Percentiles rank a stretch among this genome's conserved stretches.
These are phyloP conservation scores for Amniataba percoides DNA, from an alignment of 2,797 vertebrate species.

Conservation along the genomic window DNA sequence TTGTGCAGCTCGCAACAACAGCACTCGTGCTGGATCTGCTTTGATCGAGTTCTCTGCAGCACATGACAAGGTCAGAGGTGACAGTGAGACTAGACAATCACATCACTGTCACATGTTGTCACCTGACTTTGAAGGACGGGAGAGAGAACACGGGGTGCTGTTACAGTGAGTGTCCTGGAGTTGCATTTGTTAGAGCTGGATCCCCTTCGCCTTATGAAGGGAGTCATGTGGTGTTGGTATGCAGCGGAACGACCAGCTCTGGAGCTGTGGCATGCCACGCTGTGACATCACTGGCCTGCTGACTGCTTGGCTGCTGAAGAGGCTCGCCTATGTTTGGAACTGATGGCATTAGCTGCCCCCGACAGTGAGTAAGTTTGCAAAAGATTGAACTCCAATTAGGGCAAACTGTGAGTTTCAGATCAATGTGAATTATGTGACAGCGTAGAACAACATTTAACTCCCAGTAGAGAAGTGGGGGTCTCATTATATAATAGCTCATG, in stretches of 20 bases:
- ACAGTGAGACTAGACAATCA: slow-evolving; percentile 4
- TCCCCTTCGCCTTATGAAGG: slow-evolving; percentile 18
- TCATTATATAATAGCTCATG: slow-evolving; percentile 38
- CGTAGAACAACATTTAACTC: background rate
- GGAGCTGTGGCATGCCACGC: slow-evolving; percentile 47
- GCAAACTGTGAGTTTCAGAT: background rate
- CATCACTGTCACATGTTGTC: slow-evolving; percentile 58
- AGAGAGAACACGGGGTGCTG: slow-evolving; percentile 42
- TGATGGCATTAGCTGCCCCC: background rate
- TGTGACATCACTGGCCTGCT: slow-evolving; percentile 64
- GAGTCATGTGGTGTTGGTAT: slow-evolving; percentile 70
- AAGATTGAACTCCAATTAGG: background rate
- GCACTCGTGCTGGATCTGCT: slow-evolving; percentile 1
- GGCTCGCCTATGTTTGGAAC: slow-evolving; percentile 59
- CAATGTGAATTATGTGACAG: background rate
- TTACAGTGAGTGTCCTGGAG: slow-evolving; percentile 18
- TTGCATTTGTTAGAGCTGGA: slow-evolving; percentile 26
- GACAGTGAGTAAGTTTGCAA: slow-evolving; percentile 34
- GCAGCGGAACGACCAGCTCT: slow-evolving; percentile 43
- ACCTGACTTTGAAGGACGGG: slow-evolving; percentile 56
- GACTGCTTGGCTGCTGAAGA: slow-evolving; percentile 41
- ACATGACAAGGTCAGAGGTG: slow-evolving; percentile 30
- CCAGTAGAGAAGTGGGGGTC: background rate
- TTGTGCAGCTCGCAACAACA: slow-evolving; percentile 27
- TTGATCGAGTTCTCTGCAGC: slow-evolving; percentile 25